phyloP scores from a whole-genome alignment of 30 jellyfish, hydroid and myxozoan species.

The Cassiopea andromeda region DNA sequence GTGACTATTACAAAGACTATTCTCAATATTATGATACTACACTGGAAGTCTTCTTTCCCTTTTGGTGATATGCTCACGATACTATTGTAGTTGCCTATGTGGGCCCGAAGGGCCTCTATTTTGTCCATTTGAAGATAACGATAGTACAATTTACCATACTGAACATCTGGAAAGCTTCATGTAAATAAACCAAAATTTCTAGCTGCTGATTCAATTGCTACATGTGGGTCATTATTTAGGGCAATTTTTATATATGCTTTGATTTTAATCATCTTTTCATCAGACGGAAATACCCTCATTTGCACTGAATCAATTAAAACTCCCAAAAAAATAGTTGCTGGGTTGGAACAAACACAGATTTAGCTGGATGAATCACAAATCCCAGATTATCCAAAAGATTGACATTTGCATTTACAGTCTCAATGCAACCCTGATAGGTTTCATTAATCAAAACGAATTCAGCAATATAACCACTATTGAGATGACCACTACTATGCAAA shows the following conservation, averaged over 20 bases:
- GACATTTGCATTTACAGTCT: neutral
- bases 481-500: too few species aligned
- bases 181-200: slow-evolving; percentile 5
- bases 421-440: slow-evolving; percentile 1
- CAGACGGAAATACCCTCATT: neutral
- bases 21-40: too few species aligned
- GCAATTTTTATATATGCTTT: neutral
- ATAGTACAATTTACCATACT: too few species aligned
- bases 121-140: slow-evolving; percentile 29
- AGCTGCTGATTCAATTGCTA: slow-evolving; percentile 45
- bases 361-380: slow-evolving; percentile 48
- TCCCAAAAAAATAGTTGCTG: too few species aligned
- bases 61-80: slow-evolving; percentile 15
- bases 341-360: slow-evolving; percentile 26
- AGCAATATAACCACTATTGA: slow-evolving; percentile 17
- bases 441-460: too few species aligned
- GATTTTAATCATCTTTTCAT: neutral
- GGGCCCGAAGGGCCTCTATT: slow-evolving; percentile 6
- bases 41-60: slow-evolving; percentile 2
- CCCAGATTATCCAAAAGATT: slow-evolving; percentile 32
- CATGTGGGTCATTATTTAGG: too few species aligned
- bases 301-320: too few species aligned
- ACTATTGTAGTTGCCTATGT: too few species aligned
- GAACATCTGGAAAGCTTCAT: slow-evolving; percentile 51
- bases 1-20: neutral